Base-by-base conservation (phyloP, 2,888 invertebrate genomes). In the Artemia sp. region DNA sequence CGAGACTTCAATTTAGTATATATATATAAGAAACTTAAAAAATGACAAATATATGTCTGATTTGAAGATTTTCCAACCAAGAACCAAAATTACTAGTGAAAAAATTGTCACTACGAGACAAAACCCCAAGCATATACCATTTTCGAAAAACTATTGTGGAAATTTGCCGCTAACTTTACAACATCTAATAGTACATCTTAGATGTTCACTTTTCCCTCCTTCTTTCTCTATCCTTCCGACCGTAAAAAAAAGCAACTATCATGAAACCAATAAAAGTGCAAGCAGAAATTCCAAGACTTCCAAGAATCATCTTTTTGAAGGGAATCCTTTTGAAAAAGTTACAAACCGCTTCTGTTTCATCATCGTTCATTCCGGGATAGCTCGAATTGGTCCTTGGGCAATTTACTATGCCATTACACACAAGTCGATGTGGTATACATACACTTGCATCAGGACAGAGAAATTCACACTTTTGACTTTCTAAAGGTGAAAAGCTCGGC, bases 341-440 rank as follows among this genome's bases (percentile, higher is more conserved):
- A 58, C 58, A 58, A n/a, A 58, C 58, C 19, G 58, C 58, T 58
- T 58, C 58, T n/a, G 58, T 14, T 58, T 58, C 58, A 58, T 58
- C 58, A 19, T 58, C 58, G n/a, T 58, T 19, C 8, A 19, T 58
- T 58, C 58, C 58, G 4, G 2, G 24, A 24, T 24, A 24, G 24
- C 24, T 24, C 24, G 24, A 24, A 58, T 58, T 58, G 8, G 19
- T 19, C 19, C 58, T 58, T 19, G 58, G 58, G 58, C 58, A 58
- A 19, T 58, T 58, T 19, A n/a, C 19, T 14, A 58, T 58, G 58
- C 58, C 58, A 58, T 58, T 58, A 10, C 58, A 58, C 0, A 58
- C 14, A 10, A 58, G 58, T 14, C 58, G 58, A 58, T 58, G 58
- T 58, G 58, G 58, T n/a, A 58, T 58, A 11, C n/a, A 58, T 58